These are phyloP conservation scores for Drosophila pseudotalamancana DNA, from an alignment of 2,888 invertebrate genomes.

Conservation along the genomic window DNA sequence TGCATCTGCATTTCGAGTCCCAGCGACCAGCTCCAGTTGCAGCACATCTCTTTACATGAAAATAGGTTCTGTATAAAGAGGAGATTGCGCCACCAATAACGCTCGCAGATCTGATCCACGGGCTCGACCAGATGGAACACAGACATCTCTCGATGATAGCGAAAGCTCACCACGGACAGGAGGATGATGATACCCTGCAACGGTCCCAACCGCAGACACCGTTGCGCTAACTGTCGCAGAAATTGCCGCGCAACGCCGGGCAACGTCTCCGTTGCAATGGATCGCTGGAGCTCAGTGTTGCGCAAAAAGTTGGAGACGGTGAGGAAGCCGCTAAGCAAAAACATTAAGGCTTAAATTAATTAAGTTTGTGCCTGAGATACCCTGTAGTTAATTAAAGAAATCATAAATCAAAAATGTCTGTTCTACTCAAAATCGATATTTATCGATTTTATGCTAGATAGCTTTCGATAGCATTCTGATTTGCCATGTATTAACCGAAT, in stretches of 20 bases:
- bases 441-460: no score
- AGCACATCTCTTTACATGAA: slow-evolving; percentile 28
- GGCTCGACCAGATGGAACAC: slow-evolving; percentile 36
- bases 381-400: background rate
- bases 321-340: slow-evolving; percentile 42
- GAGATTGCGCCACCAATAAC: slow-evolving; percentile 34
- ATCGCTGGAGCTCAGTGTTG: slow-evolving; percentile 33
- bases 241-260: slow-evolving; percentile 12
- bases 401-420: no score
- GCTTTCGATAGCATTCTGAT: no score
- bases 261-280: slow-evolving; percentile 23
- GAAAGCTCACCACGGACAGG: slow-evolving; percentile 8
- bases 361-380: no score
- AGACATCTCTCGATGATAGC: slow-evolving; percentile 43
- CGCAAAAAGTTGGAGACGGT: slow-evolving; percentile 45
- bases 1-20: slow-evolving; percentile 55
- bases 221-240: slow-evolving; percentile 32
- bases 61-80: slow-evolving; percentile 47
- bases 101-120: slow-evolving; percentile 33
- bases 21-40: slow-evolving; percentile 56
- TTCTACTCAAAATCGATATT: no score
- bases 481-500: no score
- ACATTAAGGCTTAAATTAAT: no score
- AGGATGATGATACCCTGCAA: slow-evolving; percentile 37
- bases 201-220: slow-evolving; percentile 46